A percentile compares a stretch with the other conserved stretches of the same genome.
Conservation (phyloP, 2,113 vertebrate species). For the Erythrocebus patas region DNA sequence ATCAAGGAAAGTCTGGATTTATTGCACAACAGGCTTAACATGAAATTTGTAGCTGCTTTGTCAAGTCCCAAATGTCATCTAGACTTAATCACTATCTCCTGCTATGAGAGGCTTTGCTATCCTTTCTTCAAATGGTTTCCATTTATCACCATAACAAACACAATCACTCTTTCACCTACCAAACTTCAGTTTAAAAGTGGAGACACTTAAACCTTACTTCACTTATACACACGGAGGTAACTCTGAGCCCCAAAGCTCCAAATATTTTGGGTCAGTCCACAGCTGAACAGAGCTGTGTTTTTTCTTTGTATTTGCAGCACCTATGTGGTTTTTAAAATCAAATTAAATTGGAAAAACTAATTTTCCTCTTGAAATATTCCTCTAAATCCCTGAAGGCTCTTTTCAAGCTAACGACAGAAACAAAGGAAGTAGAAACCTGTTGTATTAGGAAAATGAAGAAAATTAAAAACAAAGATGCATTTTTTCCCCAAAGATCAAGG, state of each 20-base stretch:
- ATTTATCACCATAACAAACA: background rate
- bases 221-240: background rate
- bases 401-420: background rate
- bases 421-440: background rate
- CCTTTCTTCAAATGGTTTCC: background rate
- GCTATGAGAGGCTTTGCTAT: background rate
- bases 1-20: background rate
- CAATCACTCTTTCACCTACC: background rate
- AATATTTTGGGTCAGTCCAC: background rate
- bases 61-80: background rate
- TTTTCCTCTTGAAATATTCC: background rate
- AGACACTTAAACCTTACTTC: background rate
- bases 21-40: background rate
- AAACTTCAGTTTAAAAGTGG: background rate
- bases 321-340: background rate
- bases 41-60: background rate
- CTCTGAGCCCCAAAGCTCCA: background rate
- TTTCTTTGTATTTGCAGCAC: background rate
- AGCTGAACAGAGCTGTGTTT: background rate
- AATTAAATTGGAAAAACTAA: background rate
- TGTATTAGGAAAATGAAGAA: too few species aligned
- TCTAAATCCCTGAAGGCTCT: background rate
- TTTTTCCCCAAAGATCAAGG: background rate
- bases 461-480: too few species aligned
- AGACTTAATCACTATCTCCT: background rate